Evolutionary conservation across 2,888 invertebrate genomes (phyloP), one percentile per base, ranked within the genome.

Genomic region (Drosophila meridionalis): DNA sequence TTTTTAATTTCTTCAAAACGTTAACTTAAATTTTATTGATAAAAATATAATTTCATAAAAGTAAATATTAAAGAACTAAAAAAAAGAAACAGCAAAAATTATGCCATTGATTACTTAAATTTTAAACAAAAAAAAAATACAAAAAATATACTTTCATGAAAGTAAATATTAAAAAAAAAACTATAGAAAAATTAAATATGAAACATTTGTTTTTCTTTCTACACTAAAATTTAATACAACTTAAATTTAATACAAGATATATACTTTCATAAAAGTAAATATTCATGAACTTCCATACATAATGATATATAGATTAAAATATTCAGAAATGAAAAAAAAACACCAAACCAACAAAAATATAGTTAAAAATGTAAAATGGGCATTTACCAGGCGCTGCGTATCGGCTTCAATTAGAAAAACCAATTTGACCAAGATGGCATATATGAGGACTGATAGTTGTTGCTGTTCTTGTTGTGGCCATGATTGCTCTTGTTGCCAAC

Each of bases 381-480:
- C 4, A 32, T 32, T 40, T 20, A 50, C 32, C 48, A 60, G 34
- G 4, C 14, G 45, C 14, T 34, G 32, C 20, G 12, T 26, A 58
- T 50, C 32, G 3, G 40, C 7, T 57, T 60, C 28, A 30, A 38
- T 67, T 73, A 82, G 57, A 76, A 85, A 52, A 85, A 85, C 88
- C 88, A 87, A 79, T 85, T 85, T 2, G 84, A 85, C 84, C 88
- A 87, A 36, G 88, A 77, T 45, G 84, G 88, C 82, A 83, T 68
- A 43, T 71, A 65, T 42, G 82, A 82, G 52, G 79, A 79, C 38
- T 82, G 82, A 71, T 78, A 80, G 50, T 72, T 76, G 61, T 70
- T 77, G 63, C 66, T 86, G 68, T 73, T 82, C 63, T 55, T 72
- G 55, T 36, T 86, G 64, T 71, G 77, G 57, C 53, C 64, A 45